A percentile compares a stretch with the other conserved stretches of the same genome.
These are phyloP conservation scores for Drosophila phalerata DNA, from an alignment of 2,888 invertebrate genomes.

Conservation along the genomic window DNA sequence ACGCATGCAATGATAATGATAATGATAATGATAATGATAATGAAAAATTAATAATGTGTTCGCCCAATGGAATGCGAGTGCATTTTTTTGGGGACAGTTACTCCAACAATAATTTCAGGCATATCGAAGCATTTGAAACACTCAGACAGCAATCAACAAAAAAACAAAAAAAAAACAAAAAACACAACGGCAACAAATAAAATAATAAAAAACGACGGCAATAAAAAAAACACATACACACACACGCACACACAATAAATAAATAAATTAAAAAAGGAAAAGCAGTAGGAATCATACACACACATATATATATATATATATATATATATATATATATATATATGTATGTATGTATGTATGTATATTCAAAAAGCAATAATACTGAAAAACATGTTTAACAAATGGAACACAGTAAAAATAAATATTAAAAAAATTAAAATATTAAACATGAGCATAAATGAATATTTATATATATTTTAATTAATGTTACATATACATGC, in stretches of 20 bases:
- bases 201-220: conserved; percentile 52
- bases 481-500: conserved; percentile 69
- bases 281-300: not conserved
- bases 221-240: conserved; percentile 49
- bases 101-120: conserved; percentile 76
- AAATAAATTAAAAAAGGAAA: conserved; percentile 13
- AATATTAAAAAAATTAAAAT: conserved; percentile 31
- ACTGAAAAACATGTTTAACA: conserved; percentile 65
- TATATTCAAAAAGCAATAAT: conserved; percentile 83
- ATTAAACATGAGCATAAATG: conserved; percentile 67
- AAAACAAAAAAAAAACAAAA: no score
- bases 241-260: conserved; percentile 33
- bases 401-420: conserved; percentile 56
- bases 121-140: conserved; percentile 77
- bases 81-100: conserved; percentile 71
- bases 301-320: no score
- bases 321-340: no score
- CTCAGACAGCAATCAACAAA: conserved; percentile 70
- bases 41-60: conserved; percentile 59
- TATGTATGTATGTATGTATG: conserved; percentile 59
- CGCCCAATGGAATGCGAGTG: conserved; percentile 55
- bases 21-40: conserved; percentile 18
- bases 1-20: conserved; percentile 36
- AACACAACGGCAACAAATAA: conserved; percentile 46
- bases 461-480: conserved; percentile 77